These are phyloP conservation scores for Proisotoma minuta DNA, from an alignment of 2,888 invertebrate genomes.

Conservation along the genomic window DNA sequence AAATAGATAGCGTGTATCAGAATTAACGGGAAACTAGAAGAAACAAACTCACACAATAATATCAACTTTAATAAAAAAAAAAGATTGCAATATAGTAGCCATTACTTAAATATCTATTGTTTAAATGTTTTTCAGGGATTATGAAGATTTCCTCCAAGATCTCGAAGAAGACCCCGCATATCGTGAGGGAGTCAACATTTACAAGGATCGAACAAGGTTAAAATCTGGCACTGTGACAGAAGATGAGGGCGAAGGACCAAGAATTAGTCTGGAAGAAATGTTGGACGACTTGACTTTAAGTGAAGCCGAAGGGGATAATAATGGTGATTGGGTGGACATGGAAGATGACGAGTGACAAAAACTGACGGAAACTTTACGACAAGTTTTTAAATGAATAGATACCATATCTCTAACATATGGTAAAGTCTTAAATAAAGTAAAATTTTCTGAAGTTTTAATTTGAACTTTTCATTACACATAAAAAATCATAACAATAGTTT, in stretches of 20 bases:
- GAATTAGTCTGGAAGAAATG: slow-evolving; percentile 86
- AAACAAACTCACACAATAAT: background rate
- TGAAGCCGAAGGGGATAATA: slow-evolving; percentile 70
- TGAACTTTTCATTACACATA: no score
- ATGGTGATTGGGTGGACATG: slow-evolving; percentile 48
- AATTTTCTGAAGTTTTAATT: no score
- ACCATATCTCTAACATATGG: no score
- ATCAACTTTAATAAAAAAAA: background rate
- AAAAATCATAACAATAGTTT: no score
- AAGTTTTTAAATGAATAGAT: background rate
- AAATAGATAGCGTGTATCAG: background rate
- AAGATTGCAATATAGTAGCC: background rate
- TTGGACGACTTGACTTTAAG: slow-evolving; percentile 79
- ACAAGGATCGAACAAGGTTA: slow-evolving; percentile 54
- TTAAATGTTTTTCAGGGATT: slow-evolving; percentile 63
- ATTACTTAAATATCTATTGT: background rate
- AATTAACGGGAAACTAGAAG: background rate
- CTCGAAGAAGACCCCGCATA: slow-evolving; percentile 89
- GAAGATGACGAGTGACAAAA: slow-evolving; percentile 25
- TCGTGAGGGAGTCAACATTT: slow-evolving; percentile 90
- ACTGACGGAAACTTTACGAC: no score
- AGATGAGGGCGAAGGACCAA: slow-evolving; percentile 58
- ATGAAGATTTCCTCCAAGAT: slow-evolving; percentile 92
- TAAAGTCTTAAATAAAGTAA: no score
- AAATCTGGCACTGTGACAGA: slow-evolving; percentile 53